Base-by-base conservation (phyloP, 2,113 vertebrate species). In the Prinia subflava region DNA sequence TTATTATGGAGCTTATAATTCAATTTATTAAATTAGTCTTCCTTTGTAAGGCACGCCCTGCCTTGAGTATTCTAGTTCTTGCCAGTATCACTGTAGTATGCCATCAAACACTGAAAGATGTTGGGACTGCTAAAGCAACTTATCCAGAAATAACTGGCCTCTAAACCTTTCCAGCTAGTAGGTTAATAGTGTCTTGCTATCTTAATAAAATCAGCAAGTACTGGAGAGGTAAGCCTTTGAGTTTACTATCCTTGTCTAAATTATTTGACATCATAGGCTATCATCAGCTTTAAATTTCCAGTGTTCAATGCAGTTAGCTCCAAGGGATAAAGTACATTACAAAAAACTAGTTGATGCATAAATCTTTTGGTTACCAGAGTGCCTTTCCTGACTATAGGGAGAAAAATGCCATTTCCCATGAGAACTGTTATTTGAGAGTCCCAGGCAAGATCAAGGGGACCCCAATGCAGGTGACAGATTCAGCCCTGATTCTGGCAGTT, bases 71-170 rank as follows among this genome's bases (percentile, higher is more conserved):
- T 33, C 23, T 50, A 23, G 23, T 16, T 76, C 25, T 80, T 60
- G 52, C 13, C 50, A 63, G 31, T 2, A 1, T 53, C 37, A 57
- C 28, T 0, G 0, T 17, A 49, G 28, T 39, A 37, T 64, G 25
- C 30, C 15, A 23, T 50, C 39, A 57, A 75, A 81, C 11, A n/a
- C 22, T 49, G 15, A 49, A 68, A 89, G 15, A 59, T 2, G 0
- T 13, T 42, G 7, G 7, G 9, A 15, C 25, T 65, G 22, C 24
- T 69, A 37, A 83, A 80, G 10, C 24, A 69, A 35, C 4, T 81
- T 87, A 74, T 19, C 14, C n/a, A 37, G 52, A 79, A 85, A 33
- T 75, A 85, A 75, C 9, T 31, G 27, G 10, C 42, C 80, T 81
- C 50, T 64, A 57, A 85, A 42, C 15, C 2, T 76, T 71, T 60